Base-by-base conservation (phyloP, 2,113 vertebrate genomes). In the Varanus salvator region DNA sequence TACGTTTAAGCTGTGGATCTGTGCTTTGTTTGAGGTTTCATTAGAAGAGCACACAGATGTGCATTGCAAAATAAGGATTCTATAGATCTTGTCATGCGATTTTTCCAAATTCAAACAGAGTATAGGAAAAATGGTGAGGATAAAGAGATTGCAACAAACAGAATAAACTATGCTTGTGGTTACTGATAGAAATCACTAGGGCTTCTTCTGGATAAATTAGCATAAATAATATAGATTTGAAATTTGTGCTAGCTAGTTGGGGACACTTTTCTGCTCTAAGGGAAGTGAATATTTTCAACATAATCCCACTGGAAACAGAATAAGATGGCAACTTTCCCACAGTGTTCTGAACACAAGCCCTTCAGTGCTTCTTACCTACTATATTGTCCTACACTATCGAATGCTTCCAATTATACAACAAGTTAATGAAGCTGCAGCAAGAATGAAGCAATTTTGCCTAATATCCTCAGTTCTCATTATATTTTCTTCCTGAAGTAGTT, bases 391-490 rank as follows among this genome's bases (percentile, higher is more conserved):
- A 81, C 57, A 54, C n/a, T 9, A 31, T 66, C 57, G 64, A 82
- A 29, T 34, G 34, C 31, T 19, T 60, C 80, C 80, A 82, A 82
- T 66, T 82, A 82, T 64, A 52, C 48, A n/a, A 25, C 80, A 19
- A 38, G 80, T 64, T 64, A 64, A 64, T 82, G 54, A 82, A 82
- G 19, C 23, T 60, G 34, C 64, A 82, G 60, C 60, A 34, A 82
- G 80, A 82, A 82, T 57, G 64, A 82, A 64, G n/a, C 80, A 34
- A 64, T 64, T 60, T 64, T 38, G 19, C 21, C 9, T 38, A 82
- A 82, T 82, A 64, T 57, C 80, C 57, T 64, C 64, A 82, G 64
- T 82, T 64, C 80, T 64, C 80, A 82, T 64, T 82, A 60, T 64
- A 38, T 64, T 82, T 82, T 82, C 80, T 64, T 82, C 57, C 57